These are phyloP conservation scores for Chrysaora quinquecirrha DNA, from an alignment of 30 jellyfish, hydroid and myxozoan genomes.

Conservation along the genomic window DNA sequence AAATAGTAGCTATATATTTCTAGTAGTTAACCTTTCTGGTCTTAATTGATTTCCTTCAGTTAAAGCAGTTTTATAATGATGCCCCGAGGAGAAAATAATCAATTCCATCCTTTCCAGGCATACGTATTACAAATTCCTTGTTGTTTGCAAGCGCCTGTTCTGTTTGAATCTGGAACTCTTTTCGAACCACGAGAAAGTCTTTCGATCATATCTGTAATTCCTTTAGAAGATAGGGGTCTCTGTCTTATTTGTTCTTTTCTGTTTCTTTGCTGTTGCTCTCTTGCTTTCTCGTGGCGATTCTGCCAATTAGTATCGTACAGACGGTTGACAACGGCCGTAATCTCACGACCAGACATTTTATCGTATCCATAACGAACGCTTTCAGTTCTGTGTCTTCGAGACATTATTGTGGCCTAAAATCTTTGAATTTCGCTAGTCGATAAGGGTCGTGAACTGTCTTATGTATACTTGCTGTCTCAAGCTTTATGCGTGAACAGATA, in stretches of 20 bases:
- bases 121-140: not conserved
- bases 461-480: not conserved
- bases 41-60: too few relatives aligned
- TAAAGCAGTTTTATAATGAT: too few relatives aligned
- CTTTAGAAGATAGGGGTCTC: not conserved
- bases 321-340: not conserved
- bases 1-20: too few relatives aligned
- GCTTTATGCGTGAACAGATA: not conserved
- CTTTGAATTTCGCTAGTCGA: not conserved
- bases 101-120: conserved; percentile 12
- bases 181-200: not conserved
- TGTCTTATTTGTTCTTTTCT: not conserved
- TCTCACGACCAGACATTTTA: not conserved
- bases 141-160: conserved; percentile 9
- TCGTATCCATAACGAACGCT: not conserved
- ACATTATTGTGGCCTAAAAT: not conserved
- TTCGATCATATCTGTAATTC: not conserved
- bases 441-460: not conserved
- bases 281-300: not conserved
- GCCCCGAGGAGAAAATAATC: too few relatives aligned
- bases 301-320: not conserved
- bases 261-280: not conserved
- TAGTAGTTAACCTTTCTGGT: too few relatives aligned
- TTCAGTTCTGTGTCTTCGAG: not conserved
- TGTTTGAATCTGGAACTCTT: not conserved